Base-by-base conservation (phyloP, 2,113 vertebrate species). In the Syngnathus floridae region DNA sequence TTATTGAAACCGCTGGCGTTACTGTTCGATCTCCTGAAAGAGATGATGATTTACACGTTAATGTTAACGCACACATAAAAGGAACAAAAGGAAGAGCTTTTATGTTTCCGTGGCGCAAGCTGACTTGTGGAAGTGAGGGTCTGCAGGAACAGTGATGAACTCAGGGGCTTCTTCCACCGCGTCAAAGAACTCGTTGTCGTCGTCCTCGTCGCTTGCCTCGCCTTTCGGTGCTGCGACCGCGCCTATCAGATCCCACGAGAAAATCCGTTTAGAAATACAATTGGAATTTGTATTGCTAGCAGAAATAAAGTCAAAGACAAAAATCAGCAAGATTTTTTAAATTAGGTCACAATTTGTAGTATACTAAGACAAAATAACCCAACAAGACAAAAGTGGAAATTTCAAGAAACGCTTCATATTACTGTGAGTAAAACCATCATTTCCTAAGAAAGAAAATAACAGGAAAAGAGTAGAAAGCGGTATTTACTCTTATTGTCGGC, bases 101-200 rank as follows among this genome's bases (percentile, higher is more conserved):
- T 13, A 13, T 21, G 51, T 9, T 45, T 45, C 43, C 13, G 43
- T 45, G n/a, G 51, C 4, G 40, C 11, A 36, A 22, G 21, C 83
- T 88, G 81, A 97, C 96, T 95, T 98, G 89, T 97, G 96, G n/a
- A 91, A 91, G 54, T 95, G 94, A 66, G 94, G 89, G 65, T 88
- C 91, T 6, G 94, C 95, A 0, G 94, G 95, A 66, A 93, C 82
- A 12, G 93, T 92, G 79, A 97, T 96, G 69, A 96, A 97, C 76
- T 97, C 96, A 0, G 95, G 94, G 0, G 94, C 94, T 5, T 91
- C 91, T 31, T 92, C 90, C 82, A 91, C 86, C 2, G 91, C 91
- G 0, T 98, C 96, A 3, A 98, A 98, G 82, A 98, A 98, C 76
- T 98, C 95, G 0, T 96, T 96, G 70, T 98, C 95, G 0, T 98